phyloP scores from a whole-genome alignment of 2,797 vertebrate genomes.

The Rhyacichthys aspro region DNA sequence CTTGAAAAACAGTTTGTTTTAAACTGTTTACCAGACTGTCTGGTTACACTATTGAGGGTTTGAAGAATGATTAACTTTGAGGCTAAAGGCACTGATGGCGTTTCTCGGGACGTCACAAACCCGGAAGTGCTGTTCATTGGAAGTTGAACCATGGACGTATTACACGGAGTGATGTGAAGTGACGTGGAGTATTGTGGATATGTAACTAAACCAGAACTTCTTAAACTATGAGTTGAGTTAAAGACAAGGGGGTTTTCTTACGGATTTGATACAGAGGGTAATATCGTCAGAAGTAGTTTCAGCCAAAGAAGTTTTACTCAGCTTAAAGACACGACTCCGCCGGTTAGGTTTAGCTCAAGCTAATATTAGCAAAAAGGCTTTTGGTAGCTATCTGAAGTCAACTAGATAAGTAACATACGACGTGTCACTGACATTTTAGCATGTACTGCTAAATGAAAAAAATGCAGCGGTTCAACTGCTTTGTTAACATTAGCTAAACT shows the following conservation, averaged over 20 bases:
- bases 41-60: too few relatives aligned
- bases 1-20: too few relatives aligned
- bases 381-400: slow-evolving; percentile 27
- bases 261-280: background rate
- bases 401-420: slow-evolving; percentile 6
- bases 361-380: slow-evolving; percentile 34
- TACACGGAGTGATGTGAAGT: slow-evolving; percentile 42
- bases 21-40: too few relatives aligned
- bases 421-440: background rate
- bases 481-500: background rate
- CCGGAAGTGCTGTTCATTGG: slow-evolving; percentile 36
- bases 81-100: background rate
- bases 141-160: slow-evolving; percentile 28
- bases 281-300: background rate
- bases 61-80: too few relatives aligned
- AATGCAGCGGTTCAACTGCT: too few relatives aligned
- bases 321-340: background rate
- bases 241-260: background rate
- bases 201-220: slow-evolving; percentile 53
- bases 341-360: slow-evolving; percentile 24
- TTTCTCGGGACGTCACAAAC: slow-evolving; percentile 47
- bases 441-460: background rate
- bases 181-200: slow-evolving; percentile 63
- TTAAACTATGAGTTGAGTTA: slow-evolving; percentile 28
- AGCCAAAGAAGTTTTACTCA: slow-evolving; percentile 3